These are phyloP conservation scores for Acronicta psi DNA, from an alignment of 2,888 invertebrate species.

Conservation along the genomic window DNA sequence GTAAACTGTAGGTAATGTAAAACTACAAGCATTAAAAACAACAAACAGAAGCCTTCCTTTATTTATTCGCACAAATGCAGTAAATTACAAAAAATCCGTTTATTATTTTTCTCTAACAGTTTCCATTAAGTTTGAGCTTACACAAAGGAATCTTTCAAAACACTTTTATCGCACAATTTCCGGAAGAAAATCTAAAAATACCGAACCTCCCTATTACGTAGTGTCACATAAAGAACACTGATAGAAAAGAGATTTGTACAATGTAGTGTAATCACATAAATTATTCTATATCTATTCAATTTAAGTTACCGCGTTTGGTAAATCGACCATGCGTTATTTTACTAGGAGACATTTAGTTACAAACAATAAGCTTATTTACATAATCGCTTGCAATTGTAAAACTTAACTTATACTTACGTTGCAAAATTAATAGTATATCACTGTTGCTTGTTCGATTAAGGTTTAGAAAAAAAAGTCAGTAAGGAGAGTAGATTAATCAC, in stretches of 20 bases:
- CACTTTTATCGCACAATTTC: constrained; percentile 37
- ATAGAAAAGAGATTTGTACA: constrained; percentile 27
- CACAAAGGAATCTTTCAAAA: constrained; percentile 36
- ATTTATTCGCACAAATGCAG: constrained; percentile 5
- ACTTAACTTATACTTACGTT: constrained; percentile 24
- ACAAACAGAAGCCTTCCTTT: not conserved
- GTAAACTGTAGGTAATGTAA: no score
- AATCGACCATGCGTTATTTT: constrained; percentile 51
- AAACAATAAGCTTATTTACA: constrained; percentile 38
- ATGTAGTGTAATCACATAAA: constrained; percentile 27
- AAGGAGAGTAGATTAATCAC: no score
- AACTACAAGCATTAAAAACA: no score
- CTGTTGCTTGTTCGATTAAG: constrained; percentile 9
- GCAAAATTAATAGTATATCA: constrained; percentile 26
- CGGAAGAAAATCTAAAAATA: constrained; percentile 28
- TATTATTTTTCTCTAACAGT: constrained; percentile 30
- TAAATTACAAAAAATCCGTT: constrained; percentile 15
- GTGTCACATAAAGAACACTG: constrained; percentile 28
- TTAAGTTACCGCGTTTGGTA: constrained; percentile 43
- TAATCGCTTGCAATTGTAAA: constrained; percentile 16
- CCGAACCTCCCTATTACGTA: constrained; percentile 34
- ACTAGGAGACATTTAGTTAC: constrained; percentile 34
- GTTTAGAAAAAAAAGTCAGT: not conserved
- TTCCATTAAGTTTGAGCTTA: constrained; percentile 25
- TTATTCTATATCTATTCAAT: constrained; percentile 27